Evolutionary conservation across 2,888 invertebrate genomes (phyloP), one percentile per base, ranked within the genome.

Genomic region (Drosophila atroscutellata): DNA sequence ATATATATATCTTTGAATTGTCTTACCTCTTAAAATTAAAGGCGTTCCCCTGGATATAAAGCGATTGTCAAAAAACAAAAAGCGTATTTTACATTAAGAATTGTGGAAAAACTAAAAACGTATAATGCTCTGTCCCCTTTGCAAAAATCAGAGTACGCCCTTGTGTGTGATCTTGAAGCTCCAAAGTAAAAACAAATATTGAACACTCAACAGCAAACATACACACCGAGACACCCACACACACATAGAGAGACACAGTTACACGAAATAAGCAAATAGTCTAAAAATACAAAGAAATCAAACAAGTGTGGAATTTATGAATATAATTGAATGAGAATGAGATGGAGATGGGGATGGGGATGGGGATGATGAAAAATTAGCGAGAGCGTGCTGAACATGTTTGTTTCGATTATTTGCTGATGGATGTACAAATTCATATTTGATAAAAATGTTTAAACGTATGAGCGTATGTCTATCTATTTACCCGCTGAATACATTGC

Each of bases 401-500:
- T 54, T 61, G 18, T 47, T 50, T 55, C 4, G 51, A 20, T 39
- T 37, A 51, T 67, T 49, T 57, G 34, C 26, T 52, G 24, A 69
- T 49, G 42, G 37, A 60, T 56, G 56, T 42, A 60, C 47, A 52
- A 50, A 65, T 42, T 56, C 42, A 37, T 37, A 45, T 26, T 30
- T 28, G 11, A 9, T 24, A n/a, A 24, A 45, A 24, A 45, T 45
- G 45, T 24, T 45, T 50, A 50, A 28, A 50, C 11, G 26, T 51
- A 57, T 73, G 39, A 37, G 30, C 39, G 42, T 15, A 57, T 58
- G 49, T 68, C 68, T n/a, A 50, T 66, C 74, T 92, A 91, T 86
- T 92, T 91, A 91, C 91, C 91, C 82, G 92, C 91, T 67, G 92
- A 91, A 88, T 91, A 91, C 91, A 91, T 91, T 81, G 72, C 72